Evolutionary conservation across 2,888 invertebrate species (phyloP).

Genomic region (Trichogramma evanescens): DNA sequence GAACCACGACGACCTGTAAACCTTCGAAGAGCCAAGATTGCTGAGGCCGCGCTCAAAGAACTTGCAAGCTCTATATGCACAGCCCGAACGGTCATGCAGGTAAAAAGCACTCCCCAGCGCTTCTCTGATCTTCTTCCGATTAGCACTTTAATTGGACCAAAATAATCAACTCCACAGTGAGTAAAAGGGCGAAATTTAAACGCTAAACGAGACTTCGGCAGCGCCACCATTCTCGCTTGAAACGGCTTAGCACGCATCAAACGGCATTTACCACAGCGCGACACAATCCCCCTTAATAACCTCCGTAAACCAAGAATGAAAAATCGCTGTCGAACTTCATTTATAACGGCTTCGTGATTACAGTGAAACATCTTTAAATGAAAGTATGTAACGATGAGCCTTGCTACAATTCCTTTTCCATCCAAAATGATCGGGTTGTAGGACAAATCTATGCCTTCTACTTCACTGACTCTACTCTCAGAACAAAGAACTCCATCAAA

Average conservation of each 20-base stretch:
- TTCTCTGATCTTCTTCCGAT: conserved; percentile 21
- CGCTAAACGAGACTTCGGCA: not conserved
- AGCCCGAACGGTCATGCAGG: conserved; percentile 20
- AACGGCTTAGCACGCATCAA: not conserved
- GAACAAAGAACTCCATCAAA: not conserved
- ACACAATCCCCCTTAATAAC: not conserved
- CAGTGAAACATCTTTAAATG: not conserved
- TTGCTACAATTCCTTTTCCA: not conserved
- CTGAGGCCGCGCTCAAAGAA: conserved; percentile 4
- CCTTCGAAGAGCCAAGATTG: conserved; percentile 18
- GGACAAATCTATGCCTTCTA: not conserved
- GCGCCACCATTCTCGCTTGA: not conserved
- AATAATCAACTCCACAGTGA: not conserved
- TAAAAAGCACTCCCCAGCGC: conserved; percentile 22
- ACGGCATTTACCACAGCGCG: not conserved
- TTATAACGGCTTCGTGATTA: not conserved
- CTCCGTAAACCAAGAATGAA: not conserved
- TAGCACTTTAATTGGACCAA: not conserved
- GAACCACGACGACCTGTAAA: conserved; percentile 18
- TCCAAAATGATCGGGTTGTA: conserved; percentile 9
- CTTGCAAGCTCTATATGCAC: conserved; percentile 20
- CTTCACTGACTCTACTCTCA: not conserved
- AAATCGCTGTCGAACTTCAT: not conserved
- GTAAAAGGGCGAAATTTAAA: not conserved
- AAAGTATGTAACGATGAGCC: not conserved